Evolutionary conservation across 2,888 invertebrate species (phyloP), one percentile per base, ranked within the genome.

Genomic region (Synanthedon formicaeformis): DNA sequence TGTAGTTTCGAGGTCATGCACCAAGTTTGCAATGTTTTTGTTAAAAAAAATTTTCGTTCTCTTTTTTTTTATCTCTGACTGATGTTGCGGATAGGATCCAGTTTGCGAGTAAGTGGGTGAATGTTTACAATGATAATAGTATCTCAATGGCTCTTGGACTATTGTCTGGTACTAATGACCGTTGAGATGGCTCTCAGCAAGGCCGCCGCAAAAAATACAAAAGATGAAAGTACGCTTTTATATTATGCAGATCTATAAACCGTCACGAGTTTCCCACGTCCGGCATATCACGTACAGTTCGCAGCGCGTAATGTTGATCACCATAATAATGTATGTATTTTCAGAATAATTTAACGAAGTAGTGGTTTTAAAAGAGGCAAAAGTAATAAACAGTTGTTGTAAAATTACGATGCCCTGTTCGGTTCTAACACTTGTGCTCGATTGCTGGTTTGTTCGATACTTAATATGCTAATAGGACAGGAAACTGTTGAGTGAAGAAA

Each of bases 171-270:
- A 14, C 12, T 45, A 45, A 45, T 45, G 45, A 45, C 45, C 45
- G 45, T 12, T n/a, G 13, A 16, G 16, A 23, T 18, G 49, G 16
- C 49, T 13, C 49, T 49, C 12, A 58, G 52, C 58, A 61, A 64
- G 61, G 60, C 53, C 57, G 53, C 53, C 58, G 56, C 45, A 23
- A 63, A 60, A 64, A 65, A 61, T 61, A 57, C 57, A 57, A 54
- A 59, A 66, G 63, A 69, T 64, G 71, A 69, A 73, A 75, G 69
- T 73, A 50, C 41, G 50, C 50, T 53, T 14, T 50, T 45, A 27
- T 13, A 23, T 23, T 23, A 27, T 50, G 50, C 34, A 48, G 34
- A 34, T 34, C 13, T 52, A 34, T 6, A 49, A 51, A 50, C 55
- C 52, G 52, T 54, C 54, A 51, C 53, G 51, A 53, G 5, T 18